Evolutionary conservation across 2,113 vertebrate species (phyloP).

Genomic region (Cyanoderma ruficeps): DNA sequence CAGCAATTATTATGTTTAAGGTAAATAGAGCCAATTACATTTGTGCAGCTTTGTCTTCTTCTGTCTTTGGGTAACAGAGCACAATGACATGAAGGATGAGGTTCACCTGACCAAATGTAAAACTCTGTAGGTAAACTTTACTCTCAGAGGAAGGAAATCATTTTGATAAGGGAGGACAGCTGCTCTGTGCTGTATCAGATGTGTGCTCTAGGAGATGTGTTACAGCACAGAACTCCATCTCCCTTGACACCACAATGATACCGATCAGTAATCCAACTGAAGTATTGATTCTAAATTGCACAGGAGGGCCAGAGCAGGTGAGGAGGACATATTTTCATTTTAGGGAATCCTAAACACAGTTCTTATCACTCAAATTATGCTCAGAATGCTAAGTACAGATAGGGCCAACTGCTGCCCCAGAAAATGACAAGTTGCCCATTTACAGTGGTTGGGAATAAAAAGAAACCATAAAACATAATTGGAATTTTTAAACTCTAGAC

Average conservation of each 20-base stretch:
- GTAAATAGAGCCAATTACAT: neutral
- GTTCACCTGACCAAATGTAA: neutral
- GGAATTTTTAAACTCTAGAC: neutral
- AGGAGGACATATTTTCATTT: neutral
- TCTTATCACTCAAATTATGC: neutral
- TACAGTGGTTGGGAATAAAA: neutral
- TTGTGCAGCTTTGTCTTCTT: neutral
- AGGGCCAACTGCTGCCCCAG: neutral
- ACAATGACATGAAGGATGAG: neutral
- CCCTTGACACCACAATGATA: neutral
- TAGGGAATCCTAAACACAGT: neutral
- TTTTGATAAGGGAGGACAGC: neutral
- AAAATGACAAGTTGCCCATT: neutral
- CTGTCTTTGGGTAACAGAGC: neutral
- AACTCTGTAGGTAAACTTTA: neutral
- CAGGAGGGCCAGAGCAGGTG: neutral
- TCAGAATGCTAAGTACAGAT: neutral
- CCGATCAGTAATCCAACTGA: neutral
- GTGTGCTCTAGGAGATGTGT: neutral
- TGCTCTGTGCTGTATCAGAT: neutral
- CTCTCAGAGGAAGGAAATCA: neutral
- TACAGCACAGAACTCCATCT: neutral
- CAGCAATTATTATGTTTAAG: neutral
- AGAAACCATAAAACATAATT: neutral
- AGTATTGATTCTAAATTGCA: neutral